Evolutionary conservation across 1,140 invertebrate genomes (phyloP).

Genomic region (Cecropterus lyciades): DNA sequence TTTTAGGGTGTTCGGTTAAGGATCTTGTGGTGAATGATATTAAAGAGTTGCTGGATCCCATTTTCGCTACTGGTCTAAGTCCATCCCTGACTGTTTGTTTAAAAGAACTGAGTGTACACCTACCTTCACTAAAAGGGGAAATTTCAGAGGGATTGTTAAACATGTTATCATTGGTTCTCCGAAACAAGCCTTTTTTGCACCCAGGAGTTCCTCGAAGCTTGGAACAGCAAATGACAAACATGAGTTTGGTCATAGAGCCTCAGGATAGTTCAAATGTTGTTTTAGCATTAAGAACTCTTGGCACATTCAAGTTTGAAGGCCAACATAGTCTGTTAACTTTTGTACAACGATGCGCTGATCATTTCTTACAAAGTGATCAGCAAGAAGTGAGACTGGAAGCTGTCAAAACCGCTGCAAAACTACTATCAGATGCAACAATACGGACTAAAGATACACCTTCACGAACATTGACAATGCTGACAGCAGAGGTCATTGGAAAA

Average conservation of each 20-base stretch:
- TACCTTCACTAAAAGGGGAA: constrained; percentile 94
- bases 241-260: constrained; percentile 78
- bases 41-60: constrained; percentile 93
- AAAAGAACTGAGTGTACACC: constrained; percentile 94
- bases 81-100: constrained; percentile 95
- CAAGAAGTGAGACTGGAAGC: constrained; percentile 97
- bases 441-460: constrained; percentile 87
- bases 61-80: constrained; percentile 96
- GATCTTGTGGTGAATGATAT: constrained; percentile 91
- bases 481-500: constrained; percentile 95
- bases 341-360: constrained; percentile 95
- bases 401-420: constrained; percentile 95
- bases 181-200: constrained; percentile 93
- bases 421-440: constrained; percentile 92
- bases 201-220: constrained; percentile 89
- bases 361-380: constrained; percentile 96
- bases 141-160: constrained; percentile 96
- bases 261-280: constrained; percentile 94
- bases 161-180: constrained; percentile 94
- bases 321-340: constrained; percentile 97
- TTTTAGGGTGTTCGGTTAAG: constrained; percentile 94
- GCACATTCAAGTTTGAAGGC: constrained; percentile 98
- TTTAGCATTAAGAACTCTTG: constrained; percentile 96
- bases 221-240: constrained; percentile 79
- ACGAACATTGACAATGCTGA: constrained; percentile 92